Conservation (phyloP, 2,797 vertebrate genomes). For the Cichlasoma orientale region DNA sequence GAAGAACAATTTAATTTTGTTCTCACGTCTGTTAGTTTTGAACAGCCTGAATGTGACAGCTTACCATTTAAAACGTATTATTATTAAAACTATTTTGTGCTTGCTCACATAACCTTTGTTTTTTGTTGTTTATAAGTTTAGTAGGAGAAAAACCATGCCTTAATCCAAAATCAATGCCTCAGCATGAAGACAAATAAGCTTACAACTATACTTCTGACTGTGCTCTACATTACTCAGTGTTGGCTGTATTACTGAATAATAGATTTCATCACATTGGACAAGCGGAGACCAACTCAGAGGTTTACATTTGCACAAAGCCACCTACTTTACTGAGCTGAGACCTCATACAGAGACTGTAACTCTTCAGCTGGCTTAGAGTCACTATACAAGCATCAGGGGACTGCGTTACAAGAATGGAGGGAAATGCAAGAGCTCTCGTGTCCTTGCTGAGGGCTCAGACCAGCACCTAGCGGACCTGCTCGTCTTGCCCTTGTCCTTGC, state of each 20-base stretch:
- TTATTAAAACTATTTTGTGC: too few relatives aligned
- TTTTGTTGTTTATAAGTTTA: too few relatives aligned
- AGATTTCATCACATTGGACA: conserved; percentile 9
- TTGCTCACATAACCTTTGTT: too few relatives aligned
- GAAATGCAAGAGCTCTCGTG: conserved; percentile 43
- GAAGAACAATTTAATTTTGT: too few relatives aligned
- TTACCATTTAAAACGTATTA: too few relatives aligned
- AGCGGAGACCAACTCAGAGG: conserved; percentile 20
- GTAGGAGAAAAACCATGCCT: too few relatives aligned
- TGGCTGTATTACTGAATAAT: background rate
- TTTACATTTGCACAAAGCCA: conserved; percentile 51
- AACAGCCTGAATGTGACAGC: too few relatives aligned
- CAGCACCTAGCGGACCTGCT: conserved; percentile 31
- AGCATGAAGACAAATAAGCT: too few relatives aligned
- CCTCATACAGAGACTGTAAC: conserved; percentile 44
- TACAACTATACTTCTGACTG: too few relatives aligned
- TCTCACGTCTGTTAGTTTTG: too few relatives aligned
- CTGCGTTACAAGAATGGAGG: conserved; percentile 48
- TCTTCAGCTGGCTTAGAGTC: conserved; percentile 57
- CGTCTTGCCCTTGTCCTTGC: conserved; percentile 1
- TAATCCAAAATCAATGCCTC: too few relatives aligned
- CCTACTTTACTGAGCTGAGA: conserved; percentile 61
- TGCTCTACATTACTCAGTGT: background rate
- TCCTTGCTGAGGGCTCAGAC: conserved; percentile 38
- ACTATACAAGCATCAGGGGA: conserved; percentile 46